Evolutionary conservation across 2,113 vertebrate genomes (phyloP), one percentile per base, ranked within the genome.

Genomic region (Datnioides undecimradiatus): DNA sequence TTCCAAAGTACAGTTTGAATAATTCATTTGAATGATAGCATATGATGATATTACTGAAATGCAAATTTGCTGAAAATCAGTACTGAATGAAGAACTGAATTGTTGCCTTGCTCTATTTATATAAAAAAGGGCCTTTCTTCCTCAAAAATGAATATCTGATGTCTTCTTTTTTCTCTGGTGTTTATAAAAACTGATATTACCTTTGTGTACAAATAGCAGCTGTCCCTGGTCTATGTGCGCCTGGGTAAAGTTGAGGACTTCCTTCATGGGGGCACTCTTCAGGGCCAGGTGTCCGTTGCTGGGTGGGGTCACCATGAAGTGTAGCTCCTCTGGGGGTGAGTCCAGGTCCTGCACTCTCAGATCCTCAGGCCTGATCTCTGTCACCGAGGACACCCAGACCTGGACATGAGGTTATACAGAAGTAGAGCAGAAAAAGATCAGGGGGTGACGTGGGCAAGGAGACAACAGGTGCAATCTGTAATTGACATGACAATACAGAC

Each of bases 351-450:
- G 93, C 2, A 89, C 94, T 70, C 82, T 94, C 59, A 98, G 94
- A 82, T 97, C 94, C 21, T 90, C 88, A 4, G 40, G 10, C 38
- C 93, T 94, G 87, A 98, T 95, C 93, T 96, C 96, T 13, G 96
- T 97, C 72, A 97, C 86, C 8, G 97, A 97, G 63, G 92, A 93
- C 51, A 94, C 94, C 96, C 97, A 98, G 40, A 98, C 96, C 97
- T 98, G 77, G 41, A 74, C 19, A 83, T 5, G 9, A 0, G 7
- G 19, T n/a, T n/a, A n/a, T n/a, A n/a, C n/a, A n/a, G n/a, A n/a
- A n/a, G n/a, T n/a, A n/a, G n/a, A n/a, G n/a, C n/a, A n/a, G n/a
- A n/a, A n/a, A n/a, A n/a, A n/a, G n/a, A n/a, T n/a, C n/a, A n/a
- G n/a, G n/a, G n/a, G n/a, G n/a, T n/a, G n/a, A n/a, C n/a, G n/a